These are phyloP conservation scores for Parambassis ranga DNA, from an alignment of 2,797 vertebrate genomes.

Conservation along the genomic window DNA sequence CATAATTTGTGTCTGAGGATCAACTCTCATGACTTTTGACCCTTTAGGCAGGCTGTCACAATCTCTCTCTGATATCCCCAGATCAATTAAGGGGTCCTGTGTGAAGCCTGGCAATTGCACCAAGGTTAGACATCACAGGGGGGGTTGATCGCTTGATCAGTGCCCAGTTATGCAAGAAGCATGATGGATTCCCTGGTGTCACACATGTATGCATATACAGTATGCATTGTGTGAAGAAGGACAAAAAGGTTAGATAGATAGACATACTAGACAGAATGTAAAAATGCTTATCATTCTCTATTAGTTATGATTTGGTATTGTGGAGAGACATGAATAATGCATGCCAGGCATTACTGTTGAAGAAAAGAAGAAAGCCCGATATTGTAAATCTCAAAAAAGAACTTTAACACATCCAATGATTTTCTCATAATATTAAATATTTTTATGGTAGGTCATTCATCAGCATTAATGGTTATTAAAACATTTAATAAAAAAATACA, in stretches of 20 bases:
- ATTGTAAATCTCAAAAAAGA: conserved; percentile 26
- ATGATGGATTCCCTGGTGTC: conserved; percentile 35
- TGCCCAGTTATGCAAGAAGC: conserved; percentile 14
- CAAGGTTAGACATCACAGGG: conserved; percentile 50
- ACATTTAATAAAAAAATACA: conserved; percentile 47
- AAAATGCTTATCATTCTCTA: conserved; percentile 23
- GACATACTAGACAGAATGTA: conserved; percentile 23
- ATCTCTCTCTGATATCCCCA: conserved; percentile 48
- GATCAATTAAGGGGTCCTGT: conserved; percentile 40
- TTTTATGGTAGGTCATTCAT: conserved; percentile 59
- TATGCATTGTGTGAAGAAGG: not conserved
- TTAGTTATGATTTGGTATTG: not conserved
- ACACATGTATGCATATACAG: too few species aligned
- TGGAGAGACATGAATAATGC: conserved; percentile 26
- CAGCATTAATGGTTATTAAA: conserved; percentile 54
- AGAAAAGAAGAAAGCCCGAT: conserved; percentile 39
- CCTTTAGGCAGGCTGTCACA: conserved; percentile 27
- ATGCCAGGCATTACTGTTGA: conserved; percentile 23
- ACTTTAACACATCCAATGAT: conserved; percentile 38
- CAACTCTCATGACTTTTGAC: conserved; percentile 24
- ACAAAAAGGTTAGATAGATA: too few species aligned
- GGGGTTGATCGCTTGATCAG: conserved; percentile 49
- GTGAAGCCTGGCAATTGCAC: conserved; percentile 11
- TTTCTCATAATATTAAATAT: conserved; percentile 60
- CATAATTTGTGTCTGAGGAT: conserved; percentile 24